A percentile compares a stretch with the other conserved stretches of the same genome.
These are phyloP conservation scores for Exocentrus adspersus DNA, from an alignment of 2,888 invertebrate species.

Conservation along the genomic window DNA sequence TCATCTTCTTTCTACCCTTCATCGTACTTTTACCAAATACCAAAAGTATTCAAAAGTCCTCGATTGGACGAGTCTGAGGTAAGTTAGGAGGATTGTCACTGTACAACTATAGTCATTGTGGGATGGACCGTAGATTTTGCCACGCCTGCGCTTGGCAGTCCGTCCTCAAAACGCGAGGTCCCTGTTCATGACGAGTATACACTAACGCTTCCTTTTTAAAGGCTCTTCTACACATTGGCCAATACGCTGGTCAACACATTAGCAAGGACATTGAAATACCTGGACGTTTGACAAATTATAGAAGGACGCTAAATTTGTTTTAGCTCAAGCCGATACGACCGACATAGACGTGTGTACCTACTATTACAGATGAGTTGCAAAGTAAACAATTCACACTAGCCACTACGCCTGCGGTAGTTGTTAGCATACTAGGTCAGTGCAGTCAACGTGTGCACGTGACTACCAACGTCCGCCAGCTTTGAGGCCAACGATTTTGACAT, in stretches of 20 bases:
- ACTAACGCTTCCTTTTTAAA: no score
- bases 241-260: neutral
- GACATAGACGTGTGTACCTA: neutral
- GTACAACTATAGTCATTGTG: no score
- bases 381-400: neutral
- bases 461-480: slow-evolving; percentile 7
- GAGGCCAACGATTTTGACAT: slow-evolving; percentile 13
- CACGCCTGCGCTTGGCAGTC: no score
- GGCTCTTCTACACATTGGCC: neutral
- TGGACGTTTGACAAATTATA: neutral
- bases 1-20: no score
- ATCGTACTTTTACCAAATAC: no score
- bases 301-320: neutral
- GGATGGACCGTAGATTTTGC: no score
- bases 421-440: slow-evolving; percentile 6
- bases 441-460: slow-evolving; percentile 17
- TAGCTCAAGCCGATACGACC: neutral
- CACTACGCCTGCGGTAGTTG: neutral
- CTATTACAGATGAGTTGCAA: no score
- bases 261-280: slow-evolving; percentile 15
- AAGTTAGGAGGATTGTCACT: no score
- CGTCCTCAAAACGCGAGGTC: no score
- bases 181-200: no score
- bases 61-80: no score
- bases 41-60: no score